Percentiles rank a stretch among this genome's conserved stretches.
These are phyloP conservation scores for Furcula furcula DNA, from an alignment of 2,888 invertebrate genomes.

Conservation along the genomic window DNA sequence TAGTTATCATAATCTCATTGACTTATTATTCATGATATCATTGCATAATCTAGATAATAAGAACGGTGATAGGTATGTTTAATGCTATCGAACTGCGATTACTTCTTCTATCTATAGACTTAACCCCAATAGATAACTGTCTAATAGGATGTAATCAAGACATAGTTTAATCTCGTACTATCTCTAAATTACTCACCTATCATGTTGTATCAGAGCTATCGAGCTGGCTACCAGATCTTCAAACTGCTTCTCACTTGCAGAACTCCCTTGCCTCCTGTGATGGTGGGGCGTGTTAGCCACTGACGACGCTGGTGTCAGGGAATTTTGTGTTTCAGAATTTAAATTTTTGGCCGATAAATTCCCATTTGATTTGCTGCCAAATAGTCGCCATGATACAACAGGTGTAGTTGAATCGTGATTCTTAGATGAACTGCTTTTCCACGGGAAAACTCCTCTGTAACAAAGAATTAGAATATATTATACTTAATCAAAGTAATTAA, in stretches of 20 bases:
- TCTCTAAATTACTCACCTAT: conserved; percentile 80
- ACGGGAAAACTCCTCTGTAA: conserved; percentile 80
- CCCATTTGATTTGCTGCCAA: conserved; percentile 68
- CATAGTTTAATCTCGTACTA: too few relatives aligned
- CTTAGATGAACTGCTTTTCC: conserved; percentile 71
- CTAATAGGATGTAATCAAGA: too few relatives aligned
- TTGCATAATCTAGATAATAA: too few relatives aligned
- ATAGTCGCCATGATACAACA: conserved; percentile 59
- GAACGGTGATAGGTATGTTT: too few relatives aligned
- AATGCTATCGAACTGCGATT: too few relatives aligned
- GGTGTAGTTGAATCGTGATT: conserved; percentile 47
- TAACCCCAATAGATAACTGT: too few relatives aligned
- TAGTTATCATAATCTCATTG: too few relatives aligned
- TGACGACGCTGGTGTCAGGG: conserved; percentile 60
- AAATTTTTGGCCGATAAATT: conserved; percentile 54
- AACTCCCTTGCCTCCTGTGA: conserved; percentile 71
- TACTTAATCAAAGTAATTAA: too few relatives aligned
- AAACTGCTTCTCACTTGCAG: conserved; percentile 78
- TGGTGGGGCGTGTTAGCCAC: conserved; percentile 67
- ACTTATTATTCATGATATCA: too few relatives aligned
- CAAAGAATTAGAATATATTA: too few relatives aligned
- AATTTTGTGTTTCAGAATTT: conserved; percentile 53
- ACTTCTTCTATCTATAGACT: too few relatives aligned
- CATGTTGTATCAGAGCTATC: conserved; percentile 87
- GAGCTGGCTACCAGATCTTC: conserved; percentile 86